A percentile compares a stretch with the other conserved stretches of the same genome.
phyloP scores from a whole-genome alignment of 1,140 invertebrate genomes.

The Brachionus manjavacas region DNA sequence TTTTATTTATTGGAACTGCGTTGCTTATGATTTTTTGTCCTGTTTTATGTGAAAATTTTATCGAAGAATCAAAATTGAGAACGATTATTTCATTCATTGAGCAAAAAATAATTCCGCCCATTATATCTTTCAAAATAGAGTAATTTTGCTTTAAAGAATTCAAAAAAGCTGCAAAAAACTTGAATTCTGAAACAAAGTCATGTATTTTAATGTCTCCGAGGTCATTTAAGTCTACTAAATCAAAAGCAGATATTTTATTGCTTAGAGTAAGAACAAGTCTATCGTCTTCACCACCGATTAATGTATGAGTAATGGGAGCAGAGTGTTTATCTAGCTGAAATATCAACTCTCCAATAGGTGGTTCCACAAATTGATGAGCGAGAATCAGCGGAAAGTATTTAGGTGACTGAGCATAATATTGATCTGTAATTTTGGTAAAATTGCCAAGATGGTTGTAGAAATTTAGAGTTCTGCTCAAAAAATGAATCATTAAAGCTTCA shows the following conservation, averaged over 20 bases:
- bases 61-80: background rate
- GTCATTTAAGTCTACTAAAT: background rate
- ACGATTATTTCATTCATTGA: background rate
- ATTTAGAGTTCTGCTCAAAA: slow-evolving; percentile 49
- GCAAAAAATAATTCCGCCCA: background rate
- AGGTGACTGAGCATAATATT: slow-evolving; percentile 50
- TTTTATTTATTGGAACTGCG: background rate
- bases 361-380: slow-evolving; percentile 49
- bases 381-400: slow-evolving; percentile 51
- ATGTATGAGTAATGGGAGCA: background rate
- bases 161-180: background rate
- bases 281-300: background rate
- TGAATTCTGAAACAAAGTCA: background rate
- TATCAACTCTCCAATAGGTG: slow-evolving; percentile 36
- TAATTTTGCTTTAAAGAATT: background rate
- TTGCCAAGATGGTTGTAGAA: slow-evolving; percentile 50
- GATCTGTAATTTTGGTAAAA: slow-evolving; percentile 49
- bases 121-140: background rate
- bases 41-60: background rate
- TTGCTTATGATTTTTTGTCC: background rate
- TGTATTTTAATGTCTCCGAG: background rate
- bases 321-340: slow-evolving; percentile 25
- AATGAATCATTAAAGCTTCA: slow-evolving; percentile 46
- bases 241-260: background rate
- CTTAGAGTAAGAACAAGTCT: background rate